phyloP scores from a whole-genome alignment of 2,888 invertebrate species.

The Cecidostiba fungosa region DNA sequence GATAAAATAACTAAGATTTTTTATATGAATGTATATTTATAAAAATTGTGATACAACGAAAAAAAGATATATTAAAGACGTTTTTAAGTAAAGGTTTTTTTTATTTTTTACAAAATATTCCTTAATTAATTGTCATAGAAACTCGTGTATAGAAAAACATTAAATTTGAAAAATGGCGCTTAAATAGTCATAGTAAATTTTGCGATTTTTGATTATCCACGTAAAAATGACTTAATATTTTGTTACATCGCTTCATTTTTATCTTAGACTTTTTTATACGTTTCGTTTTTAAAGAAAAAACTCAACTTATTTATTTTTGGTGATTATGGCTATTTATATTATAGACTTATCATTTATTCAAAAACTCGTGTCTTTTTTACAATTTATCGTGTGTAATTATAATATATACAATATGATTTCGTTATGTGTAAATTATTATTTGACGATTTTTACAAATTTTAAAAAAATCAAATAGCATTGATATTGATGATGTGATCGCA shows the following conservation, averaged over 20 bases:
- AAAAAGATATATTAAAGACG: constrained; percentile 19
- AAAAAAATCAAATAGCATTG: constrained; percentile 43
- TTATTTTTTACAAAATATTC: background rate
- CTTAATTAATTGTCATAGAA: background rate
- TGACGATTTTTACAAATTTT: background rate
- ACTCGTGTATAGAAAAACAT: too few relatives aligned
- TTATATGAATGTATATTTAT: constrained; percentile 50
- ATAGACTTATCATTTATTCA: background rate
- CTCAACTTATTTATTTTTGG: too few relatives aligned
- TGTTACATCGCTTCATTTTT: too few relatives aligned
- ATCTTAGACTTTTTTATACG: too few relatives aligned
- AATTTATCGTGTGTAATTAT: background rate
- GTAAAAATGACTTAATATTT: background rate
- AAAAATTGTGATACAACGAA: constrained; percentile 58
- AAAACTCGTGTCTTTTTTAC: background rate
- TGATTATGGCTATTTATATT: too few relatives aligned
- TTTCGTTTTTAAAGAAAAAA: too few relatives aligned
- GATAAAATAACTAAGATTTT: constrained; percentile 33
- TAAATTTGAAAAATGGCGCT: background rate
- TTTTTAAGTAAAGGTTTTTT: constrained; percentile 26
- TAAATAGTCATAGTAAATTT: background rate
- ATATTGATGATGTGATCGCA: constrained; percentile 55
- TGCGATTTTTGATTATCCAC: background rate
- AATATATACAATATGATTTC: background rate
- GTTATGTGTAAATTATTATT: background rate